Percentiles rank a stretch among this genome's conserved stretches.
These are phyloP conservation scores for Phylloscopus trochiloides DNA, from an alignment of 2,113 vertebrate genomes.

Conservation along the genomic window DNA sequence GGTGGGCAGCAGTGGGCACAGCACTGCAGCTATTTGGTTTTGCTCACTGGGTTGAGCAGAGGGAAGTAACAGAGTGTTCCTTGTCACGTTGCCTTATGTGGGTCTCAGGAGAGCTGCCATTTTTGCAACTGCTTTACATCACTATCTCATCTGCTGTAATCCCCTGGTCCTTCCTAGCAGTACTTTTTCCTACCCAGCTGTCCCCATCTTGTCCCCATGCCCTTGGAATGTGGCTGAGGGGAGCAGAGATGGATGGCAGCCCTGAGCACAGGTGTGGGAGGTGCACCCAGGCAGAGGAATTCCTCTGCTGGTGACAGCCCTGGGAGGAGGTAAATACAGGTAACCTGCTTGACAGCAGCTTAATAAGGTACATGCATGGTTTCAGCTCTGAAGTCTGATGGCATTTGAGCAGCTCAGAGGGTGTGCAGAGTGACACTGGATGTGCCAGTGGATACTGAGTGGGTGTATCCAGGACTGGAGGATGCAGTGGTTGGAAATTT, in stretches of 20 bases:
- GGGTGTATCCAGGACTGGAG: background rate
- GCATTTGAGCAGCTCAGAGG: background rate
- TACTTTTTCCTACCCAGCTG: background rate
- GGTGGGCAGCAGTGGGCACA: background rate
- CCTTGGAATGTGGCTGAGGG: background rate
- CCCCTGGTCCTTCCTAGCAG: background rate
- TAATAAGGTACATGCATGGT: background rate
- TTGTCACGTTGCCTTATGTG: rapidly evolving
- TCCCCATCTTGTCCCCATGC: background rate
- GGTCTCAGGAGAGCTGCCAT: background rate
- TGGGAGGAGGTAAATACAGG: background rate
- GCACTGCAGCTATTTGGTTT: background rate
- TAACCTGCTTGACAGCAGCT: no score
- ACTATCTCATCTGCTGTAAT: background rate
- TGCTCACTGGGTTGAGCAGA: background rate
- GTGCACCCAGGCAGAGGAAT: background rate
- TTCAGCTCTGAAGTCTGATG: background rate
- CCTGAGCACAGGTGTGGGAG: background rate
- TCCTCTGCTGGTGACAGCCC: background rate
- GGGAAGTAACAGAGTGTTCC: rapidly evolving
- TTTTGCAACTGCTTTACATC: background rate
- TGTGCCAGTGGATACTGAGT: background rate
- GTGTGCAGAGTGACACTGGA: background rate
- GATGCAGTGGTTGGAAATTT: background rate
- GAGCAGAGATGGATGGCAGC: background rate